Base-by-base conservation (phyloP, 2,113 vertebrate genomes). In the Accipiter cooperii region DNA sequence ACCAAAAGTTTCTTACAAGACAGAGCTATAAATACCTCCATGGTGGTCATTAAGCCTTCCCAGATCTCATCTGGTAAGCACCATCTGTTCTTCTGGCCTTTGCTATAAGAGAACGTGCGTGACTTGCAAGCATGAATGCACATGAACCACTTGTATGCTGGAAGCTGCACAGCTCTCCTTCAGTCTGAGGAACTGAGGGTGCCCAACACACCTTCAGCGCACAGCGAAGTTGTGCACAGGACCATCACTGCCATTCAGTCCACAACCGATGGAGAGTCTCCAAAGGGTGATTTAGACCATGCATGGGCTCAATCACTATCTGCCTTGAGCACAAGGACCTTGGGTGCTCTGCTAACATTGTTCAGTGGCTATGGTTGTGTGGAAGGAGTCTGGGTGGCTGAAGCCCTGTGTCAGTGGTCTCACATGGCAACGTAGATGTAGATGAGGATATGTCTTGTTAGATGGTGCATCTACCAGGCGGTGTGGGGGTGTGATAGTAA, bases 261-360 rank as follows among this genome's bases (percentile, higher is more conserved):
- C 31, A 17, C 26, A 47, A 1, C 1, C 12, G 26, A 26, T 24
- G 52, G 64, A 42, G 34, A 52, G 36, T 10, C 33, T 58, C 60
- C 76, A 79, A 12, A 64, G 21, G n/a, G 6, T 10, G 38, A 38
- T 34, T 61, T 10, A 40, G 34, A 47, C 42, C 51, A 21, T 4
- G 26, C 13, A 8, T 4, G 47, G 33, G 24, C 69, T 74, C 76
- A 49, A 4, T 8, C 8, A 5, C n/a, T 5, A 5, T 22, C 65
- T 51, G 7, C 25, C 25, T 49, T 52, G 15, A 24, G 10, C 55
- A 12, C 1, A 0, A 33, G 20, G 19, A 57, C 15, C 11, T 9
- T 49, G 33, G 12, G 17, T 14, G 42, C 10, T 47, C 51, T 51
- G 36, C 64, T 40, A 33, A 26, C 0, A 0, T 3, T 14, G 4